These are phyloP conservation scores for Phengaris arion DNA, from an alignment of 2,888 invertebrate genomes.

Conservation along the genomic window DNA sequence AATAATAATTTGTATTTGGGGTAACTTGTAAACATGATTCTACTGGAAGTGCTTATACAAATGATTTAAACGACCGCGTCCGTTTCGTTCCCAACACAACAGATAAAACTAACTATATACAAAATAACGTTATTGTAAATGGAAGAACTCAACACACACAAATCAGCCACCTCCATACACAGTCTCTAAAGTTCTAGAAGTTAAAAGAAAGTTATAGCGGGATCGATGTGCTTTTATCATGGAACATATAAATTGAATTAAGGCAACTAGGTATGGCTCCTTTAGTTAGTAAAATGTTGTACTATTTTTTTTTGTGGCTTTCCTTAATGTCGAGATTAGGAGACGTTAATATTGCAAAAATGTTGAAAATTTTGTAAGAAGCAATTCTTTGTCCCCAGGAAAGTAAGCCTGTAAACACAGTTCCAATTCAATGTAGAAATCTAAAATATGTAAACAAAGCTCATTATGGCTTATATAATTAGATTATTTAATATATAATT, in stretches of 20 bases:
- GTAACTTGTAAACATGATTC: conserved; percentile 25
- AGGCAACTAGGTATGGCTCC: too few species aligned
- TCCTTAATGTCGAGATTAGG: too few species aligned
- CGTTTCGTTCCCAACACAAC: conserved; percentile 27
- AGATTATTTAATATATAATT: too few species aligned
- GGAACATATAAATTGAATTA: not conserved
- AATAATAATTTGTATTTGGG: not conserved
- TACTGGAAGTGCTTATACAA: conserved; percentile 11
- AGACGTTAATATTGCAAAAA: too few species aligned
- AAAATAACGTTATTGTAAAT: conserved; percentile 30
- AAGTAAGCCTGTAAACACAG: too few species aligned
- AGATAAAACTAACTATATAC: conserved; percentile 31
- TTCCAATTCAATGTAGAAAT: too few species aligned
- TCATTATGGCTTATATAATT: too few species aligned
- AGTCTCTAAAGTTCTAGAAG: not conserved
- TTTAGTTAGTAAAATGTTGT: not conserved
- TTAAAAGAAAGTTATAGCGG: not conserved
- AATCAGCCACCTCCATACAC: conserved; percentile 27
- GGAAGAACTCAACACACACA: conserved; percentile 31
- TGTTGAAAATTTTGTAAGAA: too few species aligned
- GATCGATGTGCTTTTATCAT: not conserved
- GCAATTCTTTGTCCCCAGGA: too few species aligned
- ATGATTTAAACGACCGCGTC: conserved; percentile 27
- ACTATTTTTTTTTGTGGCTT: too few species aligned
- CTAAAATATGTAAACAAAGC: too few species aligned